Conservation (phyloP, 1,140 invertebrate genomes). For the Nasonia vitripennis region DNA sequence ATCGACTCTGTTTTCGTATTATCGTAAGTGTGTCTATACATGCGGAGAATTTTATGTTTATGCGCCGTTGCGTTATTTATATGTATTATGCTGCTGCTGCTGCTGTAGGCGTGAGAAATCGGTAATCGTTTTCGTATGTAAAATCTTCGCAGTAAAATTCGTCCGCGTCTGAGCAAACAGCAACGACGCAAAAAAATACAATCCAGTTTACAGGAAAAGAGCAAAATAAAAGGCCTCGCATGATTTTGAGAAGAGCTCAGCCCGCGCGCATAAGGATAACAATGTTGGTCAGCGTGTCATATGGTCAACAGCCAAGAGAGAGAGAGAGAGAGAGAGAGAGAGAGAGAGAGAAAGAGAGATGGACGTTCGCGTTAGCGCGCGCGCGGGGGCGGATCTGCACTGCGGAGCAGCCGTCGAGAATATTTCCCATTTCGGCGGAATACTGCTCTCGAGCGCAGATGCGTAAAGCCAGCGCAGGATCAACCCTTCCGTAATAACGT, state of each 20-base stretch:
- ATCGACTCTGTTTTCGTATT: background rate
- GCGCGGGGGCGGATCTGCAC: constrained; percentile 63
- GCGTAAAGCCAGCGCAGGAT: constrained; percentile 58
- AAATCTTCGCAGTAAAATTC: too few relatives aligned
- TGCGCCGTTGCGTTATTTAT: background rate
- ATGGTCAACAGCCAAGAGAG: constrained; percentile 69
- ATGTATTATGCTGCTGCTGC: too few relatives aligned
- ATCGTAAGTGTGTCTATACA: too few relatives aligned
- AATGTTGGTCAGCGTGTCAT: constrained; percentile 76
- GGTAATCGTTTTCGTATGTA: background rate
- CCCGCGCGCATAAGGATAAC: constrained; percentile 53
- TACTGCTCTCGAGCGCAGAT: constrained; percentile 63
- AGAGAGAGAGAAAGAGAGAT: background rate
- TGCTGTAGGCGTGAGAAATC: background rate
- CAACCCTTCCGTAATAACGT: constrained; percentile 74
- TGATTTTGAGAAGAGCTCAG: background rate
- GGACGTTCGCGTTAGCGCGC: constrained; percentile 52
- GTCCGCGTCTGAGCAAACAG: background rate
- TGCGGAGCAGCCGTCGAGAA: background rate
- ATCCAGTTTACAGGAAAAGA: background rate
- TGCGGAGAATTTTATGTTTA: background rate
- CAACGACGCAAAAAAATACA: background rate
- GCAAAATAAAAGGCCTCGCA: background rate
- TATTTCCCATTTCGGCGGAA: background rate
- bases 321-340: too few relatives aligned